These are phyloP conservation scores for Anoura caudifer DNA, from an alignment of 2,113 vertebrate genomes.

Conservation along the genomic window DNA sequence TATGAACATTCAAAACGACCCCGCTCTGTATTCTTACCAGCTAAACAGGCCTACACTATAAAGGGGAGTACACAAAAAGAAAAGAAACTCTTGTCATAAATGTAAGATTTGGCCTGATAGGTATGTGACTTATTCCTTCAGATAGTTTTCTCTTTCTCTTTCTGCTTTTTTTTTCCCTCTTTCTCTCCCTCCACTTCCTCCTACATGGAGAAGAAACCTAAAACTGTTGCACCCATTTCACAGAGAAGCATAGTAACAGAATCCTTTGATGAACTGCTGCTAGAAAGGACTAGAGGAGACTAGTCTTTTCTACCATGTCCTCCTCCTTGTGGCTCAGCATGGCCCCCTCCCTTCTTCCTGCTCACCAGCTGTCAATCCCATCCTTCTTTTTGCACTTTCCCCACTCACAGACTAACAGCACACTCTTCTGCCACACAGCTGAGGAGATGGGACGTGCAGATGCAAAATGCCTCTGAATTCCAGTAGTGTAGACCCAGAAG, in stretches of 20 bases:
- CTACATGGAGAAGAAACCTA: background rate
- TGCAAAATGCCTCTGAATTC: background rate
- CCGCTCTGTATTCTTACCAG: background rate
- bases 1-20: slow-evolving; percentile 43
- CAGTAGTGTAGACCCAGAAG: background rate
- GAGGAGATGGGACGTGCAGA: background rate
- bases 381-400: background rate
- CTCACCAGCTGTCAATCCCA: background rate
- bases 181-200: background rate
- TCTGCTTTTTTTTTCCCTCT: background rate
- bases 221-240: background rate
- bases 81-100: background rate
- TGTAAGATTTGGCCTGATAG: background rate
- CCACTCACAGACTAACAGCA: background rate
- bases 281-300: too few relatives aligned
- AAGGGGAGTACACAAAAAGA: background rate
- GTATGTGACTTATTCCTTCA: background rate
- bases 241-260: background rate
- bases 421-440: background rate
- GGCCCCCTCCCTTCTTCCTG: background rate
- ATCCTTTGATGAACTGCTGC: background rate
- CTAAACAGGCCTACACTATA: background rate
- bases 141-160: background rate
- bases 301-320: background rate
- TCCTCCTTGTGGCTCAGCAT: background rate